Evolutionary conservation across 2,113 vertebrate species (phyloP).

Genomic region (Spermophilus dauricus): DNA sequence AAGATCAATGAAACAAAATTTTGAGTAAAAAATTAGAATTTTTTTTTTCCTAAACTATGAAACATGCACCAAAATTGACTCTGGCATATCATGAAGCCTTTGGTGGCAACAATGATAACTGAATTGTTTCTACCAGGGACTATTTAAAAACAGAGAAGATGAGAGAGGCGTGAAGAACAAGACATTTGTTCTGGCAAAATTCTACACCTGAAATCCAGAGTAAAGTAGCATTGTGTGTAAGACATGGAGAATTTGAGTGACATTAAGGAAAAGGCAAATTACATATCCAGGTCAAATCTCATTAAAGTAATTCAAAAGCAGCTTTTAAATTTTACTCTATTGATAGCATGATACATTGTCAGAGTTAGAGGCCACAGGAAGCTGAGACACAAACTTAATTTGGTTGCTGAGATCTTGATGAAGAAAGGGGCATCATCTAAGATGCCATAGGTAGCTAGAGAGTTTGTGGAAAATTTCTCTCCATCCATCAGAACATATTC

Average conservation of each 20-base stretch:
- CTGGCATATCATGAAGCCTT: background rate
- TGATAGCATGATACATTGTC: background rate
- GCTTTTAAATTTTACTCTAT: background rate
- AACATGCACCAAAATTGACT: background rate
- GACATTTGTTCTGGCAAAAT: background rate
- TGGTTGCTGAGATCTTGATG: background rate
- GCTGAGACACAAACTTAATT: background rate
- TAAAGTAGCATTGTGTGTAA: background rate
- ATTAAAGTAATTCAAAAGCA: slow-evolving; percentile 25
- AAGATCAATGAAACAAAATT: slow-evolving; percentile 43
- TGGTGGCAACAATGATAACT: background rate
- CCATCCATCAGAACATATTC: background rate
- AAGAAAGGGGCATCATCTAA: background rate
- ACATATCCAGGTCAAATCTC: slow-evolving; percentile 4
- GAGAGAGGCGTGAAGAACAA: background rate
- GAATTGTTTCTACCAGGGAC: slow-evolving; percentile 12
- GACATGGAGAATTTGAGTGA: background rate
- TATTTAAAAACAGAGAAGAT: background rate
- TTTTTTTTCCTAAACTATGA: slow-evolving; percentile 11
- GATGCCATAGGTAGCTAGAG: background rate
- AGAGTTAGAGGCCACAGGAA: background rate
- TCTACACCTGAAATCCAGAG: slow-evolving; percentile 2
- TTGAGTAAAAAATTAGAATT: background rate
- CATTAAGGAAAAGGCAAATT: slow-evolving; percentile 18
- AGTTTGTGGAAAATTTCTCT: background rate